Conservation (phyloP, 1,140 invertebrate genomes). For the Chlorops oryzae region DNA sequence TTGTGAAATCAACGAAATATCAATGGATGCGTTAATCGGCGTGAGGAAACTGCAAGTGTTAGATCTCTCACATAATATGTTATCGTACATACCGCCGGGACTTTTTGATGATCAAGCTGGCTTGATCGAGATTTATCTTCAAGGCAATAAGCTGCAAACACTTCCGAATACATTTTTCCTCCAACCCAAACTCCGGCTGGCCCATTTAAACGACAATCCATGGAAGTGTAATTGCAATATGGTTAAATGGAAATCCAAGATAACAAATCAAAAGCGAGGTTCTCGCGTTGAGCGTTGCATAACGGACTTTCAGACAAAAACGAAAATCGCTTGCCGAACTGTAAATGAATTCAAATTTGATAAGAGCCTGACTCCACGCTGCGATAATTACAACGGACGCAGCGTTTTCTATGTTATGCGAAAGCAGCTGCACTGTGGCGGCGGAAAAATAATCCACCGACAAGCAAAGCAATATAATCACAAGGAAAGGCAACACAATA, state of each 20-base stretch:
- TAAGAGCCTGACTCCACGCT: constrained; percentile 58
- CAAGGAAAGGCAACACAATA: too few relatives aligned
- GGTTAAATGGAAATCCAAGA: constrained; percentile 55
- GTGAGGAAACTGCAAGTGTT: constrained; percentile 54
- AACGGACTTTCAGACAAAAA: constrained; percentile 34
- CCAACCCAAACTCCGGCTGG: constrained; percentile 51
- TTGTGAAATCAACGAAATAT: constrained; percentile 58
- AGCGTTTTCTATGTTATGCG: constrained; percentile 53
- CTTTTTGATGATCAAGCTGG: constrained; percentile 57
- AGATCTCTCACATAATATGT: constrained; percentile 59
- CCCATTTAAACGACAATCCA: constrained; percentile 55
- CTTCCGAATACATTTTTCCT: constrained; percentile 56
- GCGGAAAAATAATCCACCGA: constrained; percentile 12
- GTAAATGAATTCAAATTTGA: constrained; percentile 49
- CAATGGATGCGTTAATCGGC: constrained; percentile 64
- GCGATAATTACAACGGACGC: constrained; percentile 54
- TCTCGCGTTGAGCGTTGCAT: constrained; percentile 41
- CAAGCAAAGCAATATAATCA: not conserved
- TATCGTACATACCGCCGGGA: constrained; percentile 56
- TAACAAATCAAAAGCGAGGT: constrained; percentile 48
- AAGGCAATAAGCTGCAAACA: constrained; percentile 55
- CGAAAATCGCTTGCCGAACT: constrained; percentile 33
- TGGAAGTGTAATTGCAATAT: constrained; percentile 66
- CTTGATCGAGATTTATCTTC: constrained; percentile 57
- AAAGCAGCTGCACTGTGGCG: constrained; percentile 28